A percentile compares a stretch with the other conserved stretches of the same genome.
Evolutionary conservation across 1,140 invertebrate genomes (phyloP).

Genomic region (Heliconius himera): DNA sequence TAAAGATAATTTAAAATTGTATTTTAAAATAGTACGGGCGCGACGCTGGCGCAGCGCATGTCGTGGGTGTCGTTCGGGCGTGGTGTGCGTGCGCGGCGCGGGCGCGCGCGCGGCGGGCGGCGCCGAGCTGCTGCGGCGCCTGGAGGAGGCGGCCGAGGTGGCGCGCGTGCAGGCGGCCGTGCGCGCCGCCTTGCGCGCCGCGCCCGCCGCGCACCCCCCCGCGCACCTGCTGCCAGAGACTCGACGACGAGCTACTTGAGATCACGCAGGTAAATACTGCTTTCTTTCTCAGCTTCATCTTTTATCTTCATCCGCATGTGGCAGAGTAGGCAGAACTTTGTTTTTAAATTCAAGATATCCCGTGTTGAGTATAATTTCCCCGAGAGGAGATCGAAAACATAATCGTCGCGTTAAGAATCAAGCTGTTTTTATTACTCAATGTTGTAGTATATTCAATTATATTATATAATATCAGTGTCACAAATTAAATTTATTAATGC

Average conservation of each 20-base stretch:
- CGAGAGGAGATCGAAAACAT: too few species aligned
- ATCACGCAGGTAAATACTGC: slow-evolving; percentile 83
- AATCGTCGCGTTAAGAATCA: too few species aligned
- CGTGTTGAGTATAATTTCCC: too few species aligned
- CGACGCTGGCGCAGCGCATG: slow-evolving; percentile 88
- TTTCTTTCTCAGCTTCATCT: too few species aligned
- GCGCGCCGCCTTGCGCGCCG: slow-evolving; percentile 83
- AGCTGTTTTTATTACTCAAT: too few species aligned
- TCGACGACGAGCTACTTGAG: slow-evolving; percentile 85
- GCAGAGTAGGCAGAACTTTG: too few species aligned
- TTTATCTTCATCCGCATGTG: too few species aligned
- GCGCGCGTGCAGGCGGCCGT: slow-evolving; percentile 90
- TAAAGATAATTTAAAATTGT: too few species aligned
- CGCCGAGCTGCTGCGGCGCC: slow-evolving; percentile 93
- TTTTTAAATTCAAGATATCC: too few species aligned
- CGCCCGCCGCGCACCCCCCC: slow-evolving; percentile 73
- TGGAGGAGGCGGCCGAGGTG: slow-evolving; percentile 97
- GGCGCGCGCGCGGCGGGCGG: slow-evolving; percentile 89
- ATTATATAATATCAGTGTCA: too few species aligned
- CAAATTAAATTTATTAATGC: too few species aligned
- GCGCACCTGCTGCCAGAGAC: slow-evolving; percentile 76
- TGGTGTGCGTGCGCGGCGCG: slow-evolving; percentile 96
- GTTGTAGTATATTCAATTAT: too few species aligned
- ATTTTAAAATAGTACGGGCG: slow-evolving; percentile 78
- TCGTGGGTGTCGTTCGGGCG: slow-evolving; percentile 96